A percentile compares a stretch with the other conserved stretches of the same genome.
These are phyloP conservation scores for Phenacoccus solenopsis DNA, from an alignment of 1,140 invertebrate species.

Conservation along the genomic window DNA sequence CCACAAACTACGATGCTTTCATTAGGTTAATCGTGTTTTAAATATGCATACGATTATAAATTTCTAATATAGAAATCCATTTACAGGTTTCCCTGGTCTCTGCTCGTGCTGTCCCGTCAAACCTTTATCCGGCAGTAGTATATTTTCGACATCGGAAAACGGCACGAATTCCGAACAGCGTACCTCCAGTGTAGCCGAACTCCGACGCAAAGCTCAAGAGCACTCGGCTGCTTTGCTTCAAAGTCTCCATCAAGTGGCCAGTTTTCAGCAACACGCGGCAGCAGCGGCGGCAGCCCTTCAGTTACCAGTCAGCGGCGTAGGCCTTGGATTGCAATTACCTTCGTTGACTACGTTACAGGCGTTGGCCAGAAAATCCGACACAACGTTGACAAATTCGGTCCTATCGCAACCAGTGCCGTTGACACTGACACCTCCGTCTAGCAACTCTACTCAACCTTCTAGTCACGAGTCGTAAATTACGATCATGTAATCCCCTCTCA, in stretches of 20 bases:
- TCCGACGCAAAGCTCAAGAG: constrained; percentile 77
- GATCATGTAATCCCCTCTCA: no score
- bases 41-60: no score
- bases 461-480: constrained; percentile 1
- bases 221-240: constrained; percentile 73
- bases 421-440: constrained; percentile 2
- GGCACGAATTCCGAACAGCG: constrained; percentile 42
- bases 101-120: constrained; percentile 66
- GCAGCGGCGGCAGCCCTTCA: constrained; percentile 30
- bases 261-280: constrained; percentile 38
- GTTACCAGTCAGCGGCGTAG: constrained; percentile 22
- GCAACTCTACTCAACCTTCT: background rate
- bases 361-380: constrained; percentile 23
- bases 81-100: constrained; percentile 49
- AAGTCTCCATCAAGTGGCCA: constrained; percentile 46
- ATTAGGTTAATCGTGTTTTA: no score
- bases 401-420: constrained; percentile 19
- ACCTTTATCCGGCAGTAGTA: constrained; percentile 33
- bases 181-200: constrained; percentile 71
- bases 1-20: no score
- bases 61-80: no score
- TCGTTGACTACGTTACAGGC: constrained; percentile 34
- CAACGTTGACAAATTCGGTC: background rate
- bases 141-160: constrained; percentile 30
- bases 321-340: constrained; percentile 39